Conservation (phyloP, 2,888 invertebrate genomes). For the Nysson spinosus region DNA sequence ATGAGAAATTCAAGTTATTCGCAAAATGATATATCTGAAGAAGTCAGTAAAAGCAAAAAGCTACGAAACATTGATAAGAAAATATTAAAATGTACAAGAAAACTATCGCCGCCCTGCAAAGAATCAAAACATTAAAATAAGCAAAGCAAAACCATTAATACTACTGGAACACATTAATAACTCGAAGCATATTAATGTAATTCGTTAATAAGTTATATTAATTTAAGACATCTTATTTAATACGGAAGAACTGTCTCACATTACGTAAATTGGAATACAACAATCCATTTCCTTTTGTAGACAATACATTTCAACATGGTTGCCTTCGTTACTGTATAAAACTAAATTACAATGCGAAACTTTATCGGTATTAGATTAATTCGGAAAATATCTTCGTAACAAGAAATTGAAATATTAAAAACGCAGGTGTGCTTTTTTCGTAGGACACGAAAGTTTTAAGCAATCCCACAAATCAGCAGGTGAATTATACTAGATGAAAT, state of each 20-base stretch:
- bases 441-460: neutral
- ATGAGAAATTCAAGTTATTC: slow-evolving; percentile 5
- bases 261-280: too few species aligned
- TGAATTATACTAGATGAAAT: too few species aligned
- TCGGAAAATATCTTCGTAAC: too few species aligned
- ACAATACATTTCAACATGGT: slow-evolving; percentile 40
- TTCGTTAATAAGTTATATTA: too few species aligned
- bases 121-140: slow-evolving; percentile 21
- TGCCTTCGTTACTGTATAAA: slow-evolving; percentile 26
- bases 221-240: too few species aligned
- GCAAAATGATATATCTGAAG: slow-evolving; percentile 4
- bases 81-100: slow-evolving; percentile 45
- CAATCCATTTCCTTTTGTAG: too few species aligned
- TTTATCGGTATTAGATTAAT: too few species aligned
- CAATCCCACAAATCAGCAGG: slow-evolving; percentile 5
- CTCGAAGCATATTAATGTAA: neutral
- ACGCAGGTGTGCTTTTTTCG: slow-evolving; percentile 1
- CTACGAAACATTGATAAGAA: slow-evolving; percentile 50
- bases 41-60: slow-evolving; percentile 29
- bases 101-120: slow-evolving; percentile 39
- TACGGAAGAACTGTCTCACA: too few species aligned
- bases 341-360: too few species aligned
- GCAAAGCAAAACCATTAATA: slow-evolving; percentile 21
- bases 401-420: slow-evolving; percentile 32
- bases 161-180: neutral